Evolutionary conservation across 2,113 vertebrate genomes (phyloP).

Genomic region (Lathamus discolor): DNA sequence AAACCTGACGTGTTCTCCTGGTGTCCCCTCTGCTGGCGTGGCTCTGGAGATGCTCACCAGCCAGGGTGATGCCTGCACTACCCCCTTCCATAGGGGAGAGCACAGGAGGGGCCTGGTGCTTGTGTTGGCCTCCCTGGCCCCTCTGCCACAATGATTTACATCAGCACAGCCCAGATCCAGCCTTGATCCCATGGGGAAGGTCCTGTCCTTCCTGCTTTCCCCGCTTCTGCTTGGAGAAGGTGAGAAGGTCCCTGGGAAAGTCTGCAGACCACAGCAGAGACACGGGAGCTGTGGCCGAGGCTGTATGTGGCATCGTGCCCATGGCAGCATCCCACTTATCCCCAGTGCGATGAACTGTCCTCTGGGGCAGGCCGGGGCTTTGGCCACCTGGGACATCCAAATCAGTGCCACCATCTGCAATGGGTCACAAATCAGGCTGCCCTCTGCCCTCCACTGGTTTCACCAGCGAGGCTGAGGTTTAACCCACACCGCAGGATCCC

Average conservation of each 20-base stretch:
- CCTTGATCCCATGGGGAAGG: background rate
- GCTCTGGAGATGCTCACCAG: too few species aligned
- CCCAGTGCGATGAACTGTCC: rapidly evolving
- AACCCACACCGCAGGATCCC: background rate
- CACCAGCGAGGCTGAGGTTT: background rate
- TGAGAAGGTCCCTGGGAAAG: background rate
- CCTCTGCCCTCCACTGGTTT: background rate
- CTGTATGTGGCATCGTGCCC: rapidly evolving
- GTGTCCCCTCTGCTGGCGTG: background rate
- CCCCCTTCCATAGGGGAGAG: background rate
- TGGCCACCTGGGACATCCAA: background rate
- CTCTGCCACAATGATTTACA: background rate
- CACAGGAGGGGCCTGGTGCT: background rate
- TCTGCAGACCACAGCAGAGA: background rate
- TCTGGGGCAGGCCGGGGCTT: background rate
- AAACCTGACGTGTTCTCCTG: background rate
- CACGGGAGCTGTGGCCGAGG: background rate
- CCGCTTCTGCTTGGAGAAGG: rapidly evolving
- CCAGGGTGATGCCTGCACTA: background rate
- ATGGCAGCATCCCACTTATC: background rate
- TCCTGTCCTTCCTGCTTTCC: background rate
- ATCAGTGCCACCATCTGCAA: background rate
- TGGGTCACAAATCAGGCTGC: background rate
- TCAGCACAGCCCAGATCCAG: background rate
- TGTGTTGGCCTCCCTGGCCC: background rate